phyloP scores from a whole-genome alignment of 1,140 invertebrate genomes.

The Planococcus citri region DNA sequence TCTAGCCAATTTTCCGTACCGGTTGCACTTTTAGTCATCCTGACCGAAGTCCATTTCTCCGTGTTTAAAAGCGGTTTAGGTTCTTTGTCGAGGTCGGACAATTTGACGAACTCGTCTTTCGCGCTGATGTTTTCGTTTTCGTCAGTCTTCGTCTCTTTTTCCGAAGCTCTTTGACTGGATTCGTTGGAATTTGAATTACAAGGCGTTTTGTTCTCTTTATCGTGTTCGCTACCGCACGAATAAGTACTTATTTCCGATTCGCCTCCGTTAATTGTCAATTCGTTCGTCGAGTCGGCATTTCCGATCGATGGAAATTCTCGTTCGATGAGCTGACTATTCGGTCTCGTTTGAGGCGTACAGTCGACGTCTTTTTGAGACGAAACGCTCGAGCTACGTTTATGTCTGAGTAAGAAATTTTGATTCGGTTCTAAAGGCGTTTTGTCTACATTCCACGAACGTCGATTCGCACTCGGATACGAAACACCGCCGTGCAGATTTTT shows the following conservation, averaged over 20 bases:
- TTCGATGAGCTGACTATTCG: neutral
- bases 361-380: neutral
- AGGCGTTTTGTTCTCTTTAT: neutral
- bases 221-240: neutral
- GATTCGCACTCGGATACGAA: neutral
- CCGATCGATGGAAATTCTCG: neutral
- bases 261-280: neutral
- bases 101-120: slow-evolving; percentile 36
- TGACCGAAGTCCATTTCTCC: slow-evolving; percentile 27
- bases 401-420: neutral
- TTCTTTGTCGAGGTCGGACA: slow-evolving; percentile 44
- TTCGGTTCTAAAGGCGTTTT: neutral
- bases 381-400: slow-evolving; percentile 9
- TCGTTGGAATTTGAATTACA: slow-evolving; percentile 2
- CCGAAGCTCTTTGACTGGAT: neutral
- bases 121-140: neutral
- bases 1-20: slow-evolving; percentile 46
- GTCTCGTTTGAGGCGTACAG: neutral
- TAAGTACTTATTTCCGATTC: neutral
- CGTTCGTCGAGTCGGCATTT: slow-evolving; percentile 8
- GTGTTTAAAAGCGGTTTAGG: neutral
- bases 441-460: slow-evolving; percentile 10
- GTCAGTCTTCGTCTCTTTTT: neutral
- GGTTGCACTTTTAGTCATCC: slow-evolving; percentile 37
- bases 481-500: too few species aligned